Percentiles rank a stretch among this genome's conserved stretches.
phyloP scores from a whole-genome alignment of 2,113 vertebrate species.

The Seriola quinqueradiata region DNA sequence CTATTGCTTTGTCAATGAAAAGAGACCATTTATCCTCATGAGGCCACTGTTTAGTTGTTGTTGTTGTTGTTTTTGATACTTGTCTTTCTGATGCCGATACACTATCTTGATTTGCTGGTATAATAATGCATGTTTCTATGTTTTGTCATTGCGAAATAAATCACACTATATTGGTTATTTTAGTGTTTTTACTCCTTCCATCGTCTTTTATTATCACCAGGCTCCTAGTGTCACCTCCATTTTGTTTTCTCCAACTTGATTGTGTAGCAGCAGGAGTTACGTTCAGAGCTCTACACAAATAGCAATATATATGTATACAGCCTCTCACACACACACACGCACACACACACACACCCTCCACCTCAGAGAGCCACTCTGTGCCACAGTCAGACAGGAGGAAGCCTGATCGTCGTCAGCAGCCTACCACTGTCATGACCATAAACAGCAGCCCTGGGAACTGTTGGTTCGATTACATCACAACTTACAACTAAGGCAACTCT shows the following conservation, averaged over 20 bases:
- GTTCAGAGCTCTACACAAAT: neutral
- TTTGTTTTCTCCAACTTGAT: slow-evolving; percentile 8
- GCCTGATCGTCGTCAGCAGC: slow-evolving; percentile 52
- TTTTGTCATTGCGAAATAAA: neutral
- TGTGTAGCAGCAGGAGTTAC: slow-evolving; percentile 1
- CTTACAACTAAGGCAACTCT: slow-evolving; percentile 65
- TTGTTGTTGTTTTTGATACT: no score
- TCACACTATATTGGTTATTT: neutral
- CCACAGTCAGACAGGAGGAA: slow-evolving; percentile 41
- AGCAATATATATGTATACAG: neutral
- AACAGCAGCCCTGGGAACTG: slow-evolving; percentile 64
- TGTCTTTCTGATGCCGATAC: neutral
- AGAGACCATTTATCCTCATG: no score
- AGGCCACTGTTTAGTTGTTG: no score
- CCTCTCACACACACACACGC: slow-evolving; percentile 7
- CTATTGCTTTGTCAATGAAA: no score
- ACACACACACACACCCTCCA: slow-evolving; percentile 5
- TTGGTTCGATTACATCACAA: slow-evolving; percentile 74
- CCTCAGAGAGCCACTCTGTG: neutral
- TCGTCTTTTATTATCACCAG: no score
- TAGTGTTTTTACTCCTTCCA: neutral
- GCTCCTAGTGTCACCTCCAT: neutral
- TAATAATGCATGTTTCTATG: neutral
- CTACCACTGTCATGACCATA: slow-evolving; percentile 67
- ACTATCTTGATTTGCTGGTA: neutral